Evolutionary conservation across 2,113 vertebrate genomes (phyloP), one percentile per base, ranked within the genome.

Genomic region (Stegastes partitus): DNA sequence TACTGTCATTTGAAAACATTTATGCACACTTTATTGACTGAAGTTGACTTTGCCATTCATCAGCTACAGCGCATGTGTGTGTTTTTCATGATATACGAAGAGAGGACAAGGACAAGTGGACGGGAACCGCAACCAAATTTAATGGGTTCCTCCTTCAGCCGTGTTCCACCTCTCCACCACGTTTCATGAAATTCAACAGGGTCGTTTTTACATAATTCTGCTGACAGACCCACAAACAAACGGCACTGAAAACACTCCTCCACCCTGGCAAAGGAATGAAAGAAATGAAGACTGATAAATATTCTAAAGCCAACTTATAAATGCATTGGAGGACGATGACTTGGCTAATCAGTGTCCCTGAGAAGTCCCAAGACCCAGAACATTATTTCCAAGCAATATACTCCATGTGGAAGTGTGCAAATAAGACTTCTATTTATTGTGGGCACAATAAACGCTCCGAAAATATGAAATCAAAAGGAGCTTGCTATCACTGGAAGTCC

Each of bases 321-420:
- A 73, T 19, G 50, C 76, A 59, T 23, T 71, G n/a, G 63, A 80
- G 55, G 59, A 72, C 67, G 68, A 72, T 66, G 68, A 67, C 53
- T 66, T 63, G 49, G 64, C 54, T 76, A 73, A 84, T 86, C 65
- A 71, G 67, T 59, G 66, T 72, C 56, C 55, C 74, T 42, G 68
- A 74, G 31, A 71, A 82, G 55, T 83, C 65, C 77, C 42, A 25
- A 34, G 23, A 70, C 49, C 73, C 67, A 63, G 68, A 65, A 44
- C 28, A 62, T 66, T 0, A 70, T 70, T 66, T 79, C 37, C 22
- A 47, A 74, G n/a, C 57, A 15, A 23, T 54, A 19, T 42, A 42
- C 53, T 64, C 28, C 23, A 45, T 53, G 49, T 78, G 11, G 57
- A 64, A 56, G 45, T 1, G 23, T 75, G 39, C 61, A 79, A 70